phyloP scores from a whole-genome alignment of 2,797 vertebrate species.

The Loris lydekkerianus region DNA sequence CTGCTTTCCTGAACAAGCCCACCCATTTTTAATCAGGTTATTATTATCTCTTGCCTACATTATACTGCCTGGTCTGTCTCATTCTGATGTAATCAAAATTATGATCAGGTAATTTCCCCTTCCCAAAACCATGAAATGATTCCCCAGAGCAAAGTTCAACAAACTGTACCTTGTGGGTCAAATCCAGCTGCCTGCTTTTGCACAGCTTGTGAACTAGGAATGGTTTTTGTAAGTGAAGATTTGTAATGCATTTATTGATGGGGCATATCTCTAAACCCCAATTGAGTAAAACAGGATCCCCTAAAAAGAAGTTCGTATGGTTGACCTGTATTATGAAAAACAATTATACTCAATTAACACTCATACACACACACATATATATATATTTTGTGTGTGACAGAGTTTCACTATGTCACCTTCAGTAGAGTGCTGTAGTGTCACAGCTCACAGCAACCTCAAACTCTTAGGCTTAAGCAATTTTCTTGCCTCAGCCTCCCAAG shows the following conservation, averaged over 20 bases:
- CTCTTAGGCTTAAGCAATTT: no score
- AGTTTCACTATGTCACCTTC: no score
- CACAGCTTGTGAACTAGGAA: neutral
- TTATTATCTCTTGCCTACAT: neutral
- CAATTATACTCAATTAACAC: neutral
- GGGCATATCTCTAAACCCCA: neutral
- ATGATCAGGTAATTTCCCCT: neutral
- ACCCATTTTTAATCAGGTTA: neutral
- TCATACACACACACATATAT: neutral
- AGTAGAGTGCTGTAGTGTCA: no score
- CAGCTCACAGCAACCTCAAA: no score
- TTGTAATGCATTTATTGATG: conserved; percentile 32
- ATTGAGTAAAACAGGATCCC: neutral
- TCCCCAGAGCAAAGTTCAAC: neutral
- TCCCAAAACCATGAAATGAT: conserved; percentile 42
- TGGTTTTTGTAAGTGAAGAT: conserved; percentile 22
- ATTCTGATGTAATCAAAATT: neutral
- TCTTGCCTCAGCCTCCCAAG: no score
- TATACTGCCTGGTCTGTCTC: neutral
- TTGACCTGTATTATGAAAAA: neutral
- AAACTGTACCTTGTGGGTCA: neutral
- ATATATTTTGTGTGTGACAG: no score
- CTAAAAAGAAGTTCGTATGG: neutral
- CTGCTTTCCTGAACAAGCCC: neutral
- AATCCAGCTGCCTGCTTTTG: conserved; percentile 2